phyloP scores from a whole-genome alignment of 2,113 vertebrate species.

The Cynoglossus semilaevis region DNA sequence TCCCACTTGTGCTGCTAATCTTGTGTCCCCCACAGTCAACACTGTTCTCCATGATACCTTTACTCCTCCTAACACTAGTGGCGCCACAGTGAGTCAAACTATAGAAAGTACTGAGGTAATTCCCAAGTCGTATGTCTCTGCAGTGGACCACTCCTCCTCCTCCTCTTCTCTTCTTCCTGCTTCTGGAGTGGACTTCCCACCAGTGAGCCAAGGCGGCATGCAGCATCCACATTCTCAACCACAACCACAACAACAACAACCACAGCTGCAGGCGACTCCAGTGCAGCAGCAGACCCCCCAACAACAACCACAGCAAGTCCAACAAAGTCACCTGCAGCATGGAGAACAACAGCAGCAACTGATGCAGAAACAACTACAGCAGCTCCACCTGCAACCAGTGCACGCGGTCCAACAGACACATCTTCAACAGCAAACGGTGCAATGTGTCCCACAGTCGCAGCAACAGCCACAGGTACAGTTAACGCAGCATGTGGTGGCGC shows the following conservation, averaged over 20 bases:
- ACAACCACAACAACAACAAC: constrained; percentile 23
- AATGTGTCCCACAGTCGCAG: constrained; percentile 37
- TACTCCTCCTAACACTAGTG: constrained; percentile 40
- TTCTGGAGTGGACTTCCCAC: constrained; percentile 33
- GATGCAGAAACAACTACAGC: constrained; percentile 54
- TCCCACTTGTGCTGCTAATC: constrained; percentile 17
- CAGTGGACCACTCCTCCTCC: constrained; percentile 32
- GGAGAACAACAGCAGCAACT: constrained; percentile 52
- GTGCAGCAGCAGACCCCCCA: constrained; percentile 43
- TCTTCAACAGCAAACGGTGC: constrained; percentile 40
- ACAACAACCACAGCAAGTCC: constrained; percentile 18
- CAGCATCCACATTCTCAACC: constrained; percentile 52
- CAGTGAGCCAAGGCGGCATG: constrained; percentile 30
- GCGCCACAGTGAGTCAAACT: constrained; percentile 40
- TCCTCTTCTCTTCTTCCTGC: constrained; percentile 50
- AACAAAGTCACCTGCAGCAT: neutral
- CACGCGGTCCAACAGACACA: constrained; percentile 32
- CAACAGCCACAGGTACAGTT: constrained; percentile 54
- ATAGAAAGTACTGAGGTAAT: constrained; percentile 34
- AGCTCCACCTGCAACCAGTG: constrained; percentile 41
- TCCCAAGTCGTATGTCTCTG: constrained; percentile 33
- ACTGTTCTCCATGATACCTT: constrained; percentile 24
- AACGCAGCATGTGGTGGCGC: constrained; percentile 42
- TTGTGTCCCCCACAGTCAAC: constrained; percentile 26
- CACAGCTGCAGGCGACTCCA: constrained; percentile 12